Evolutionary conservation across 2,888 invertebrate genomes (phyloP).

Genomic region (Dicranocentrus wangi): DNA sequence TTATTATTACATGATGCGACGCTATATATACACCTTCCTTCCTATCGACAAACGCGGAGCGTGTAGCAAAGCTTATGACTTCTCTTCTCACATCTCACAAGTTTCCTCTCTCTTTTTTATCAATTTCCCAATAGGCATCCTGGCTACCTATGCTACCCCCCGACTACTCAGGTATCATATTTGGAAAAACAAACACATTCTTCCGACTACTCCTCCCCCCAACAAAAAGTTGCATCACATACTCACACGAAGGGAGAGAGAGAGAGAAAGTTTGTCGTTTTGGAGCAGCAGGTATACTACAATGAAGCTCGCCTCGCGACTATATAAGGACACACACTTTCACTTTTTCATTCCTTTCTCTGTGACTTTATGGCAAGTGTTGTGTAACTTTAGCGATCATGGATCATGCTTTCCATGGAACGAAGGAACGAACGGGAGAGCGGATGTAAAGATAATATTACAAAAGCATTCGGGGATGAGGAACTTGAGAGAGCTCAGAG

Average conservation of each 20-base stretch:
- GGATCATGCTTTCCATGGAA: background rate
- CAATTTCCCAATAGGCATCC: slow-evolving; percentile 55
- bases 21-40: background rate
- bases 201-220: too few species aligned
- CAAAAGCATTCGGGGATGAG: slow-evolving; percentile 2
- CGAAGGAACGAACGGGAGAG: background rate
- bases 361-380: slow-evolving; percentile 15
- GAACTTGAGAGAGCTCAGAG: background rate
- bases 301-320: too few species aligned
- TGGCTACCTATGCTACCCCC: too few species aligned
- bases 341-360: slow-evolving; percentile 5
- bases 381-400: slow-evolving; percentile 3
- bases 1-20: slow-evolving; percentile 29
- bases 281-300: background rate
- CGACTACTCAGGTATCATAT: slow-evolving; percentile 46
- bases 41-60: background rate
- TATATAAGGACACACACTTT: background rate
- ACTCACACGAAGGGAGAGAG: slow-evolving; percentile 9
- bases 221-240: too few species aligned
- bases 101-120: slow-evolving; percentile 19
- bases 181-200: background rate
- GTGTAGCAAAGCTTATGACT: too few species aligned
- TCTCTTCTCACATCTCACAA: background rate
- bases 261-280: slow-evolving; percentile 35
- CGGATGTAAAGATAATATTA: slow-evolving; percentile 27